Percentiles rank a stretch among this genome's conserved stretches.
phyloP scores from a whole-genome alignment of 2,113 vertebrate species.

The Antidorcas marsupialis region DNA sequence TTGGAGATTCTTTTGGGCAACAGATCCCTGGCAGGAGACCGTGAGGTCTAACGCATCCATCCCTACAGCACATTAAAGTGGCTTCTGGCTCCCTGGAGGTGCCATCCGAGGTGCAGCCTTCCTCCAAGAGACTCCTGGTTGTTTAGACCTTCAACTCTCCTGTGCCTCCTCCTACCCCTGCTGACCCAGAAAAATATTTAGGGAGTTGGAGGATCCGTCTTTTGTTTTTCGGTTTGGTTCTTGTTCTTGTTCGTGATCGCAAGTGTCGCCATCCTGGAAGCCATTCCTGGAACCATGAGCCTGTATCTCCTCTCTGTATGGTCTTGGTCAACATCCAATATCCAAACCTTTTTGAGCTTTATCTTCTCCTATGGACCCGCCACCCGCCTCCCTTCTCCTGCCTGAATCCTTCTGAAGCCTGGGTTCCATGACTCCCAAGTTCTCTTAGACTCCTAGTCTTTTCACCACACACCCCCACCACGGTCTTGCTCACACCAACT shows the following conservation, averaged over 20 bases:
- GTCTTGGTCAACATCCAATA: not conserved
- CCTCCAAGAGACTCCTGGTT: too few relatives aligned
- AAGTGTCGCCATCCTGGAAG: not conserved
- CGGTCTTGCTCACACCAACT: not conserved
- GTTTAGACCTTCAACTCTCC: not conserved
- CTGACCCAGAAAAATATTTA: not conserved
- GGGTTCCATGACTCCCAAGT: not conserved
- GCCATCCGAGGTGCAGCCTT: not conserved
- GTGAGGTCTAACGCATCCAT: too few relatives aligned
- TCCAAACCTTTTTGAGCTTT: not conserved
- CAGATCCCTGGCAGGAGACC: too few relatives aligned
- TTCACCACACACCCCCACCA: not conserved
- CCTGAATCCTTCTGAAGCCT: not conserved
- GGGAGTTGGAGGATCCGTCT: not conserved
- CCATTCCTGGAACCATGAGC: too few relatives aligned
- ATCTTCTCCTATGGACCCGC: accelerated
- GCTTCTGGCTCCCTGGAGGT: not conserved
- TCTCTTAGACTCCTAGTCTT: not conserved
- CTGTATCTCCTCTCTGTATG: not conserved
- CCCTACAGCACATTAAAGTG: not conserved
- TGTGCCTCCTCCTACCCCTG: not conserved
- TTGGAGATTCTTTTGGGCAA: too few relatives aligned
- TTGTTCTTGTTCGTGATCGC: not conserved
- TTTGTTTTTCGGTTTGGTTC: not conserved
- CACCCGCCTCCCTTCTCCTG: too few relatives aligned